Evolutionary conservation across 2,113 vertebrate genomes (phyloP), one percentile per base, ranked within the genome.

Genomic region (Artemisiospiza belli): DNA sequence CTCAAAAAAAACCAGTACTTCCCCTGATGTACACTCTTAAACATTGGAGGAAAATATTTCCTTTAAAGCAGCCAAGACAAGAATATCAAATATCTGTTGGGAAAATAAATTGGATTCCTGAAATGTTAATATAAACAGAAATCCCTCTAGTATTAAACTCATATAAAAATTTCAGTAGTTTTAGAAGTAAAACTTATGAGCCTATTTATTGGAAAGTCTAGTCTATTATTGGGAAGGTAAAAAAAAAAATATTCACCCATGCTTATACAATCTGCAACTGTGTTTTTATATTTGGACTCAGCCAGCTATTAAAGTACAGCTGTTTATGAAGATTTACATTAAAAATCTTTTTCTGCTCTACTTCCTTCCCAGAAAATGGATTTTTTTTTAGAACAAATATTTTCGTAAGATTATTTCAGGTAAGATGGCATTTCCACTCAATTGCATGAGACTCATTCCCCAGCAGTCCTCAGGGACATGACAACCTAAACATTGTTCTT

Each of bases 81-180:
- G 68, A 88, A 92, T 92, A 86, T 70, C 20, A 83, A 83, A 72
- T 78, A 83, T 81, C 61, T 90, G 20, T 75, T 81, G 64, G 61
- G 58, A 89, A 94, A 95, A 73, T 85, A 87, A 95, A 35, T 89
- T 67, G 22, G 39, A 31, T 16, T 83, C 49, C 73, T 86, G 86
- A 93, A 89, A 90, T 62, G 27, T 76, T 95, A 78, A 84, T 84
- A 64, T 47, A 81, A 90, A 81, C 24, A 52, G 54, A n/a, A 93
- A 81, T 78, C 23, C 18, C 49, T 74, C 37, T 35, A 78, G 44
- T 64, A 49, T 61, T 79, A 86, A 86, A 61, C 22, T 67, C 21
- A 58, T 35, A 78, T 58, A 52, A 86, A 74, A 72, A 76, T 93
- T 93, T 78, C 47, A 82, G 5, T 64, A 64, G 22, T 88, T 93